phyloP scores from a whole-genome alignment of 2,888 invertebrate species.

The Furcula furcula region DNA sequence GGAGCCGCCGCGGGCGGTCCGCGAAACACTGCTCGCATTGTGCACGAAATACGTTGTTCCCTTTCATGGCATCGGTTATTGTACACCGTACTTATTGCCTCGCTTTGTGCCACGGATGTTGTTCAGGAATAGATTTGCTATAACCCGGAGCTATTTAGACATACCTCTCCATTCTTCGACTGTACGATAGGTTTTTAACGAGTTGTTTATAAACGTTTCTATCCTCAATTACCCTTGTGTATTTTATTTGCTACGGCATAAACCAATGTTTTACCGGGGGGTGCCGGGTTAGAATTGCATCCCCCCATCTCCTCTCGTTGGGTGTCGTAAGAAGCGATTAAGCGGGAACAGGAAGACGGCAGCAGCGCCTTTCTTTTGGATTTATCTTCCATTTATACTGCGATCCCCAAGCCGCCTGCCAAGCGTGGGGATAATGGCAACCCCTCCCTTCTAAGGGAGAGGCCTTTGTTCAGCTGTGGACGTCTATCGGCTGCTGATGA shows the following conservation, averaged over 20 bases:
- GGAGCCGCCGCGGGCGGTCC: constrained; percentile 59
- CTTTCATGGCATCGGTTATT: constrained; percentile 64
- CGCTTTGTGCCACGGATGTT: constrained; percentile 47
- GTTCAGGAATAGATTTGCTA: constrained; percentile 45
- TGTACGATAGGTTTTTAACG: constrained; percentile 37
- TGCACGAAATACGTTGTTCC: constrained; percentile 51
- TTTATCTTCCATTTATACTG: too few species aligned
- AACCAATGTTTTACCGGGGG: too few species aligned
- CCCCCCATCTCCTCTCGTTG: too few species aligned
- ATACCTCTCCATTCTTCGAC: constrained; percentile 21
- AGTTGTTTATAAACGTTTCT: constrained; percentile 40
- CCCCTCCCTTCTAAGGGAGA: too few species aligned
- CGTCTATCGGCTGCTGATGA: constrained; percentile 10
- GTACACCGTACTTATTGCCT: constrained; percentile 55
- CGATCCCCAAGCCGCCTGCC: too few species aligned
- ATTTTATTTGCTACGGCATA: too few species aligned
- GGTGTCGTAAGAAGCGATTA: too few species aligned
- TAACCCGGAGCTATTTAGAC: constrained; percentile 42
- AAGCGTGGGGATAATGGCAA: too few species aligned
- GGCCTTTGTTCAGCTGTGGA: too few species aligned
- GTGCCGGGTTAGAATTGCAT: too few species aligned
- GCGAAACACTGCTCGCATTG: constrained; percentile 56
- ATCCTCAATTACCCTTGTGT: constrained; percentile 21
- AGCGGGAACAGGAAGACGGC: too few species aligned
- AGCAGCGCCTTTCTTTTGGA: too few species aligned